Evolutionary conservation across 2,113 vertebrate genomes (phyloP).

Genomic region (Aepyceros melampus): DNA sequence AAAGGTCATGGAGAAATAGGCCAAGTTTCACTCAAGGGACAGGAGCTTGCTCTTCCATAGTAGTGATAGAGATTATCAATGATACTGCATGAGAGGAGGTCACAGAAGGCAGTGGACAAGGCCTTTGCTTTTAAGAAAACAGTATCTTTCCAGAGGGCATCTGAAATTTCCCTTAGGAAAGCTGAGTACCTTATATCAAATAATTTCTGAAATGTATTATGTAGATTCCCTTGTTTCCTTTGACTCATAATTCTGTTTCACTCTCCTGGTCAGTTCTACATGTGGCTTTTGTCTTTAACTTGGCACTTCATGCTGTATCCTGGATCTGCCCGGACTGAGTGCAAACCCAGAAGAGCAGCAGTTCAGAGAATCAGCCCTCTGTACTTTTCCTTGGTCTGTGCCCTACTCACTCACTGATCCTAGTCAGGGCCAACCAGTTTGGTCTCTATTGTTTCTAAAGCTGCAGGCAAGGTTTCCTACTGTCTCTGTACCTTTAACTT

Average conservation of each 20-base stretch:
- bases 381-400: background rate
- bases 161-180: background rate
- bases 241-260: background rate
- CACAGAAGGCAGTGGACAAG: background rate
- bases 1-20: background rate
- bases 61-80: background rate
- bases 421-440: background rate
- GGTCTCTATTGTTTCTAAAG: conserved; percentile 31
- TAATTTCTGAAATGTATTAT: background rate
- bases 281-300: conserved; percentile 6
- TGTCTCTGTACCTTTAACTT: background rate
- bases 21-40: background rate
- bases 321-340: background rate
- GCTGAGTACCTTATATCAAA: background rate
- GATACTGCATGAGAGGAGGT: background rate
- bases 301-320: background rate
- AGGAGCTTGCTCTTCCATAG: background rate
- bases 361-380: background rate
- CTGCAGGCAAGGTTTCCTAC: background rate
- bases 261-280: background rate
- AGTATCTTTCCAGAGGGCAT: conserved; percentile 1
- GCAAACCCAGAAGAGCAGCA: background rate
- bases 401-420: background rate
- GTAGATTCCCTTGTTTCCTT: background rate
- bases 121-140: background rate